Percentiles rank a stretch among this genome's conserved stretches.
phyloP scores from a whole-genome alignment of 2,888 invertebrate genomes.

The Drosophila affinis region DNA sequence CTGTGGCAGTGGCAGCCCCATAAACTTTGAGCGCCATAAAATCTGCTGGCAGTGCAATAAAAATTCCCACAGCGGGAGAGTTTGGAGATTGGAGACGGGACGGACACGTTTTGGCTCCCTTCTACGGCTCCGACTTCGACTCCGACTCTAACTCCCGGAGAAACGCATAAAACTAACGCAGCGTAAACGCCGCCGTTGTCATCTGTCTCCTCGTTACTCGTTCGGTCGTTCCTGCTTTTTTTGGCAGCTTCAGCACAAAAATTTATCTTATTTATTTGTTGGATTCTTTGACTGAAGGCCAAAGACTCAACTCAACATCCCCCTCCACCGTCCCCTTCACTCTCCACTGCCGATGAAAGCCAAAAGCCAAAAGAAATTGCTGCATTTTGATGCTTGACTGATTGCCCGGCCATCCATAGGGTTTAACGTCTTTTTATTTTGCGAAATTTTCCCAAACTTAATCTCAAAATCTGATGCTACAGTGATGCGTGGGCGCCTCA shows the following conservation, averaged over 20 bases:
- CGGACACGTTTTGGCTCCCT: background rate
- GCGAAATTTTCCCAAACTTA: background rate
- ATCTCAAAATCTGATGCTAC: background rate
- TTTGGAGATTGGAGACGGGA: slow-evolving; percentile 44
- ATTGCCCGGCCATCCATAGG: slow-evolving; percentile 50
- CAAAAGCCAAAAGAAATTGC: slow-evolving; percentile 61
- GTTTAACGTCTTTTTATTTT: background rate
- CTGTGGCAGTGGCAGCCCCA: slow-evolving; percentile 48
- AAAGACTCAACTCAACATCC: slow-evolving; percentile 2
- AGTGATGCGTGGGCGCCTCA: slow-evolving; percentile 44
- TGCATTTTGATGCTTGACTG: slow-evolving; percentile 81
- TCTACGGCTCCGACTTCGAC: slow-evolving; percentile 11
- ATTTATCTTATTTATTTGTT: slow-evolving; percentile 79
- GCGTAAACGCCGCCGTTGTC: slow-evolving; percentile 77
- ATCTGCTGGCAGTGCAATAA: slow-evolving; percentile 82
- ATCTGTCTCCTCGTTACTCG: slow-evolving; percentile 48
- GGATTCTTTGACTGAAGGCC: slow-evolving; percentile 54
- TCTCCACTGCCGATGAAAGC: slow-evolving; percentile 8
- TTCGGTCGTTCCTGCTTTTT: slow-evolving; percentile 41
- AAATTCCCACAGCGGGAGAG: slow-evolving; percentile 75
- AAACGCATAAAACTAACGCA: slow-evolving; percentile 82
- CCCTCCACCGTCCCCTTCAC: background rate
- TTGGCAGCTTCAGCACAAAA: slow-evolving; percentile 75
- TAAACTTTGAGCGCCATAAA: slow-evolving; percentile 83
- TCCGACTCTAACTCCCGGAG: slow-evolving; percentile 51